Evolutionary conservation across 1,140 invertebrate genomes (phyloP).

Genomic region (Eriocheir sinensis): DNA sequence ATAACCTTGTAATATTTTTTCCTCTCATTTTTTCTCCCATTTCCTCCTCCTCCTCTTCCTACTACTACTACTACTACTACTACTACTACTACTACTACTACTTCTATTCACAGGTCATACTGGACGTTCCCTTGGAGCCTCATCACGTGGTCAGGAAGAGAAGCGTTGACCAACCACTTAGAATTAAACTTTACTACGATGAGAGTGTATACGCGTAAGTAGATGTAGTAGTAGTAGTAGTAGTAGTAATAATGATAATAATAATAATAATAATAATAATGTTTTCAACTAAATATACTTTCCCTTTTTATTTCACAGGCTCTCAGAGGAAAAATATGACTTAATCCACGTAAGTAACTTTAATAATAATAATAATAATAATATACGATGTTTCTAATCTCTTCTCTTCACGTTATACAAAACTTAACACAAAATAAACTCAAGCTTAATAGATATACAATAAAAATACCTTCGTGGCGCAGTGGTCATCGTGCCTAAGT

Average conservation of each 20-base stretch:
- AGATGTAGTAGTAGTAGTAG: conserved; percentile 17
- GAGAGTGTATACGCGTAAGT: conserved; percentile 92
- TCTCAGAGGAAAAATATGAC: conserved; percentile 63
- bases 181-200: conserved; percentile 95
- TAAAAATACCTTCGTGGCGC: no score
- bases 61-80: background rate
- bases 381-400: no score
- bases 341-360: conserved; percentile 63
- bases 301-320: conserved; percentile 41
- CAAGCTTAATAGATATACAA: no score
- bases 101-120: conserved; percentile 87
- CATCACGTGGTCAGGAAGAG: conserved; percentile 90
- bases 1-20: no score
- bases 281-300: background rate
- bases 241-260: background rate
- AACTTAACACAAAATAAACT: no score
- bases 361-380: no score
- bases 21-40: background rate
- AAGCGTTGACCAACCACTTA: conserved; percentile 91
- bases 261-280: background rate
- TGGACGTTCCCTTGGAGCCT: conserved; percentile 91
- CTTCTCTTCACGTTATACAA: no score
- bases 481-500: no score
- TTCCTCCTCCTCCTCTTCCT: background rate
- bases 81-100: background rate